Base-by-base conservation (phyloP, 2,797 vertebrate species). In the Aeoliscus strigatus region DNA sequence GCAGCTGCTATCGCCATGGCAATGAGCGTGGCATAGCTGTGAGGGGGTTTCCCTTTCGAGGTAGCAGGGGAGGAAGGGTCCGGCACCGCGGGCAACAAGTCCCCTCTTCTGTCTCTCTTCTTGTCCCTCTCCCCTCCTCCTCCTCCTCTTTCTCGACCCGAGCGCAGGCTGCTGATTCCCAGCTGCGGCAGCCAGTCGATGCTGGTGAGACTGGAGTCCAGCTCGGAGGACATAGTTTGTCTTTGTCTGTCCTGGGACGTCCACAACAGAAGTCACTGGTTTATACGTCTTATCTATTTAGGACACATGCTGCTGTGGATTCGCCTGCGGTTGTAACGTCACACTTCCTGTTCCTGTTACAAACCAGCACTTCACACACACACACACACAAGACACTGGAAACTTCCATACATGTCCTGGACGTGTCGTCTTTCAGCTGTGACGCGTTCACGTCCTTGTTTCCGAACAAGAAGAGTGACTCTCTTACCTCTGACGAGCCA, bases 151-250 rank as follows among this genome's bases (percentile, higher is more conserved):
- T 85, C 91, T 38, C 82, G 81, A 79, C 87, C 87, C 28, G 95
- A 89, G 70, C 92, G 76, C 86, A 95, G 73, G 84, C 91, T 90
- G 63, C 91, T 92, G 75, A 96, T 78, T 64, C 94, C 96, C 74
- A 98, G 89, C 71, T 93, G 91, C 29, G 96, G 93, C 42, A 98
- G 90, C 94, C 96, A 98, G 89, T 98, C 96, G 66, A 97, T 98
- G 63, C 93, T 97, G 49, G 96, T 98, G 54, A 98, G 88, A 76
- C 96, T 98, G 62, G 94, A 97, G 83, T 95, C 87, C 70, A 97
- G 66, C 59, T 97, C 92, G 13, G 94, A 95, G 37, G 93, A 91
- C 96, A 98, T 98, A 66, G 17, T 33, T 23, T 31, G 6, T 92
- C 55, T 45, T 27, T 59, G 13, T 53, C 32, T 28, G 49, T 55